Evolutionary conservation across 2,113 vertebrate species (phyloP), one percentile per base, ranked within the genome.

Genomic region (Strigops habroptila): DNA sequence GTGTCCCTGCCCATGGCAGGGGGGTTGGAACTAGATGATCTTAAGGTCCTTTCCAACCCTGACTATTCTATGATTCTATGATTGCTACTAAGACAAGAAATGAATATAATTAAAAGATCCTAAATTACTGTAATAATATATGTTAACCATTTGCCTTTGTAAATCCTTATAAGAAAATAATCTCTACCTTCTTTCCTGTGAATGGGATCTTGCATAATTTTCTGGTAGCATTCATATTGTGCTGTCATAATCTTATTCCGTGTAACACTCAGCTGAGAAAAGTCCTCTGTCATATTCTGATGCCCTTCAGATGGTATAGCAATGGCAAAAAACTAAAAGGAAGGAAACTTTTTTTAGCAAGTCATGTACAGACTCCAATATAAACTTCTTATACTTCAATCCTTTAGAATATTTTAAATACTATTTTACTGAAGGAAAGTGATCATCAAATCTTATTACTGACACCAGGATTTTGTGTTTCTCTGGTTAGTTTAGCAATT

Each of bases 141-240:
- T 55, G 21, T 28, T 53, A 23, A 64, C 18, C 22, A 48, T 27
- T 52, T 79, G 21, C 39, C 37, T 71, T 35, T 48, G 33, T 17
- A 86, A 88, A 91, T 59, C 4, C 25, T 41, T 21, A 6, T 5
- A n/a, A 94, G 31, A 74, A 94, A 77, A 49, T 23, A 35, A 64
- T 4, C 37, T 22, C 63, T 97, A 98, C 98, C 98, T 97, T 98
- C 97, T 84, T 89, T 94, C 81, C 95, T 97, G 23, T 96, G 96
- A 90, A 97, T 22, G 15, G 97, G 97, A 65, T 99, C 98, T 81
- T 98, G 98, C 98, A 99, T 99, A 59, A 99, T 99, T 97, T 99
- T 99, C 94, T 99, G 99, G 95, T 99, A 99, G 93, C 99, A 99
- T 95, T 99, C 99, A 81, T 99, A 99, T 86, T 99, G 99, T 7